Evolutionary conservation across 2,888 invertebrate genomes (phyloP), one percentile per base, ranked within the genome.

Genomic region (Hydraecia micacea): DNA sequence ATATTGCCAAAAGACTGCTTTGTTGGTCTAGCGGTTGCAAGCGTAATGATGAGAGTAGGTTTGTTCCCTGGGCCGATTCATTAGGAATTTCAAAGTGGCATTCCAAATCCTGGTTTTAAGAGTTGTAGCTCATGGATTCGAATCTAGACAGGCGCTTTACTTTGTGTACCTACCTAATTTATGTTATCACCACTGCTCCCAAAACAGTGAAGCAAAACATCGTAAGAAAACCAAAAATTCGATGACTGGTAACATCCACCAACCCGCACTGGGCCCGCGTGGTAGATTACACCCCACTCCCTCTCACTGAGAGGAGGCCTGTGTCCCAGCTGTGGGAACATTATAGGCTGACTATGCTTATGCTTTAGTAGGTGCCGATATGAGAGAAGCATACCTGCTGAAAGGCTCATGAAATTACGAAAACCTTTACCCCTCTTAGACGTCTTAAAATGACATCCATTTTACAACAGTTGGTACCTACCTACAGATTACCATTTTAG

Each of bases 1-100:
- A 13, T 5, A 9, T 36, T 78, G 78, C 69, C 78, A 78, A 69
- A 21, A 67, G 2, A 25, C 25, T 58, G n/a, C 3, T 42, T 42
- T 18, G 4, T 58, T 62, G 21, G 21, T 49, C 0, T 18, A 42
- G 32, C 21, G 15, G 13, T 32, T 1, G 25, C 5, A n/a, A 25
- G 5, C 5, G 42, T 7, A 11, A 46, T 3, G 55, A 1, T n/a
- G 13, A 46, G n/a, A 11, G 42, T 18, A 18, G 7, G 25, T 11
- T 32, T 6, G 15, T 46, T 72, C 25, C 13, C 21, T 18, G 21
- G 0, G 18, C 9, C 21, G 21, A 7, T 2, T 60, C 25, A 58
- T n/a, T n/a, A 6, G 13, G 13, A 58, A 58, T n/a, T n/a, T 46
- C 15, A 15, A 46, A 46, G 46, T 46, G 15, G 9, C 13, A 42